Evolutionary conservation across 2,797 vertebrate genomes (phyloP), one percentile per base, ranked within the genome.

Genomic region (Acanthurus tractus): DNA sequence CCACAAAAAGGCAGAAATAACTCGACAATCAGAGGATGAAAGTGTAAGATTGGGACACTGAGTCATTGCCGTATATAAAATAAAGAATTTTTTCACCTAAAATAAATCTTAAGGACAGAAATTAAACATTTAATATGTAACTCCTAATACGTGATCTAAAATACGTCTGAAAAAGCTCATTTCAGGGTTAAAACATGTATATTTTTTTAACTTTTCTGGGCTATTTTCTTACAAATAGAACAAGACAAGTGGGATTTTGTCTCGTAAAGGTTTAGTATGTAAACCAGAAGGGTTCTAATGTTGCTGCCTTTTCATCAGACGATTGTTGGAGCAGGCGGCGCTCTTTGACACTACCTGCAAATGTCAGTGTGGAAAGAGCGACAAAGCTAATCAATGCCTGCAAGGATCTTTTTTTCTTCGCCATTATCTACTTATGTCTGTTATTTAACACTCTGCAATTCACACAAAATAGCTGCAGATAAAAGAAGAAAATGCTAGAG

Each of bases 361-460:
- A 84, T 87, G 83, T 78, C 84, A 76, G 70, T 2, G 14, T 48
- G 46, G 66, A 79, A 75, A 87, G 66, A 38, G 74, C 76, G 76
- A 10, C n/a, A 63, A 45, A 85, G 74, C 73, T 52, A 79, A 71
- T 84, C 61, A 40, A 65, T 56, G 56, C 50, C 72, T 74, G 78
- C 63, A 4, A 63, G 46, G 29, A 34, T 34, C 45, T 49, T 58
- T 34, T 34, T 6, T 54, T 63, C 71, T 68, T 59, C 72, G 70
- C 86, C 78, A 86, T 85, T 78, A 84, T 85, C 85, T 70, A 36
- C 69, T 79, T 18, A 48, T 36, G 71, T 44, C 38, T 68, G 59
- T 65, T 55, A 63, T 52, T 82, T 74, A 49, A 34, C 72, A 48
- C 20, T 46, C 57, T 49, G 49, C 40, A 23, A 74, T 68, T 76